A percentile compares a stretch with the other conserved stretches of the same genome.
phyloP scores from a whole-genome alignment of 2,888 invertebrate species.

The Melinaea marsaeus region DNA sequence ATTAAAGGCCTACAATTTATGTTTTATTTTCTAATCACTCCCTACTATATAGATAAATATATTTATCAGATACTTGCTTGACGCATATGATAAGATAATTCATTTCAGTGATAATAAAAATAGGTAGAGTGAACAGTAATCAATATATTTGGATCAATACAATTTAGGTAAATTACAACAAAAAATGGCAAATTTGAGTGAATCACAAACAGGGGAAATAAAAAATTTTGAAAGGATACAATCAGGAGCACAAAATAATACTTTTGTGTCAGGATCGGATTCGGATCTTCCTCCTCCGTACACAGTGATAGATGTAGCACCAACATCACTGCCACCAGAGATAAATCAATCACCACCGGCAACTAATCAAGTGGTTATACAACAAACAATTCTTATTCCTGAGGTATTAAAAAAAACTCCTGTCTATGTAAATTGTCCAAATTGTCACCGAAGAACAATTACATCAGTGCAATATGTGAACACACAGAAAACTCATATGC shows the following conservation, averaged over 20 bases:
- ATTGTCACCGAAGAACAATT: slow-evolving; percentile 52
- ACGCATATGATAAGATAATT: slow-evolving; percentile 33
- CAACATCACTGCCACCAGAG: slow-evolving; percentile 16
- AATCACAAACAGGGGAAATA: slow-evolving; percentile 21
- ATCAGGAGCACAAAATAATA: slow-evolving; percentile 38
- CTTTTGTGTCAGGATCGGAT: slow-evolving; percentile 23
- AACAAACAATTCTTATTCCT: slow-evolving; percentile 54
- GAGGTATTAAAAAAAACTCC: slow-evolving; percentile 49
- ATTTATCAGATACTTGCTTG: slow-evolving; percentile 24
- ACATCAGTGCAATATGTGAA: slow-evolving; percentile 61
- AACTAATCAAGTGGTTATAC: slow-evolving; percentile 43
- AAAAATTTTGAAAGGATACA: slow-evolving; percentile 33
- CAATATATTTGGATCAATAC: slow-evolving; percentile 11
- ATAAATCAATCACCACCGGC: slow-evolving; percentile 15
- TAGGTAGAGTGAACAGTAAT: slow-evolving; percentile 18
- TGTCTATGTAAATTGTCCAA: slow-evolving; percentile 52
- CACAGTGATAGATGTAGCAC: slow-evolving; percentile 31
- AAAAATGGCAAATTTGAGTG: slow-evolving; percentile 16
- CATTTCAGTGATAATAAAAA: slow-evolving; percentile 26
- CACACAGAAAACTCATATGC: slow-evolving; percentile 62
- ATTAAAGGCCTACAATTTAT: slow-evolving; percentile 17
- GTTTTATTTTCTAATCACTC: slow-evolving; percentile 9
- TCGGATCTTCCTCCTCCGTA: slow-evolving; percentile 64
- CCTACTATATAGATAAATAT: slow-evolving; percentile 8
- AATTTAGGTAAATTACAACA: neutral